Evolutionary conservation across 1,140 invertebrate genomes (phyloP), one percentile per base, ranked within the genome.

Genomic region (Drosophila equinoxialis): DNA sequence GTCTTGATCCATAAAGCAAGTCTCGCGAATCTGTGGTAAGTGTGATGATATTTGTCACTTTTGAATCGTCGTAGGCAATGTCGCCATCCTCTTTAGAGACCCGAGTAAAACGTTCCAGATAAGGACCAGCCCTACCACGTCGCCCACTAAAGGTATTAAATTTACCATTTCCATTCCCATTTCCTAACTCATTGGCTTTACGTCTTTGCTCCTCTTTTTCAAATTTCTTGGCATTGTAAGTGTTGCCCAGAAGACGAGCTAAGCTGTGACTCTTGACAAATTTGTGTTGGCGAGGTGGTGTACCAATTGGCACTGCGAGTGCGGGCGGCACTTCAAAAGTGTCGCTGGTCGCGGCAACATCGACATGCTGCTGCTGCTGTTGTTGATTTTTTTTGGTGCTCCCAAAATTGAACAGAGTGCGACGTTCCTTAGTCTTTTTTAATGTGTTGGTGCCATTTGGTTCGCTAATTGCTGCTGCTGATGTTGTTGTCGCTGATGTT

Each of bases 211-310:
- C 83, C 54, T 91, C 78, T 11, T 86, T 83, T 68, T 92, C 91
- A 39, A 91, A 91, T 65, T 92, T 92, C 60, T 90, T 90, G n/a
- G 90, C 87, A 66, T 90, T 91, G 68, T 92, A 92, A 3, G 90
- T 92, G 63, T 92, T 91, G 33, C 91, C 91, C 65, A 92, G 74
- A 33, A 92, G 37, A 7, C 91, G 78, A 1, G 90, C 90, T 39
- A 92, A 73, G 48, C 90, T 91, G 59, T 79, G 90, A 68, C 83
- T 90, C 73, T 91, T 91, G 6, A 87, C 85, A 17, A 91, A 91
- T 68, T 91, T 91, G 68, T 91, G 85, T 55, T 86, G 87, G 3
- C 87, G 70, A 14, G 83, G 90, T 10, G 90, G 85, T 14, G 90
- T 91, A n/a, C 81, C 82, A 26, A 84, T 90, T 0, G 82, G 78